Percentiles rank a stretch among this genome's conserved stretches.
Evolutionary conservation across 2,113 vertebrate species (phyloP).

Genomic region (Pyxicephalus adspersus): DNA sequence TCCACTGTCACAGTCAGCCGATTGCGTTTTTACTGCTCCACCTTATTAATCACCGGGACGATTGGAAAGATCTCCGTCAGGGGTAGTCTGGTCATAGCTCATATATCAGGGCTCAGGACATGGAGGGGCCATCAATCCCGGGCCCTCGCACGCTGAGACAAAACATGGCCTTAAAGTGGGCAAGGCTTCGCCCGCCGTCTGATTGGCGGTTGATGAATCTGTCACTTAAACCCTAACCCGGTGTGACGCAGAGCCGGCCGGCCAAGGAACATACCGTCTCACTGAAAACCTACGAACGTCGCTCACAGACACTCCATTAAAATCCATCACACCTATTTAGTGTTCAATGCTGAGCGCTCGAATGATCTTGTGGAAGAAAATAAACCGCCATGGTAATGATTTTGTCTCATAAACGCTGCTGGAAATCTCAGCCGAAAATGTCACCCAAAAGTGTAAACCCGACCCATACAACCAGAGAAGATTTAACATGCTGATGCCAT

Average conservation of each 20-base stretch:
- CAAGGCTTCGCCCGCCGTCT: neutral
- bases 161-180: neutral
- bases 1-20: neutral
- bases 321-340: constrained; percentile 26
- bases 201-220: neutral
- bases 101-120: neutral
- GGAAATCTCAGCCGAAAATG: too few species aligned
- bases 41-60: neutral
- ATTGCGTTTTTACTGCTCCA: neutral
- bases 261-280: constrained; percentile 48
- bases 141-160: neutral
- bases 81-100: neutral
- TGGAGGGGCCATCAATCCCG: neutral
- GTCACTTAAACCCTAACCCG: neutral
- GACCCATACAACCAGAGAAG: too few species aligned
- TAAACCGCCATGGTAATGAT: too few species aligned
- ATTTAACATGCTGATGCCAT: too few species aligned
- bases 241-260: neutral
- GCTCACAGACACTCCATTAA: constrained; percentile 34
- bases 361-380: too few species aligned
- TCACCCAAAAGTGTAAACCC: too few species aligned
- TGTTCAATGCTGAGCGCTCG: too few species aligned
- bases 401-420: too few species aligned
- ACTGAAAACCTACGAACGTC: neutral
- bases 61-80: neutral